Conservation (phyloP, 1,140 invertebrate genomes). For the Aphis gossypii region DNA sequence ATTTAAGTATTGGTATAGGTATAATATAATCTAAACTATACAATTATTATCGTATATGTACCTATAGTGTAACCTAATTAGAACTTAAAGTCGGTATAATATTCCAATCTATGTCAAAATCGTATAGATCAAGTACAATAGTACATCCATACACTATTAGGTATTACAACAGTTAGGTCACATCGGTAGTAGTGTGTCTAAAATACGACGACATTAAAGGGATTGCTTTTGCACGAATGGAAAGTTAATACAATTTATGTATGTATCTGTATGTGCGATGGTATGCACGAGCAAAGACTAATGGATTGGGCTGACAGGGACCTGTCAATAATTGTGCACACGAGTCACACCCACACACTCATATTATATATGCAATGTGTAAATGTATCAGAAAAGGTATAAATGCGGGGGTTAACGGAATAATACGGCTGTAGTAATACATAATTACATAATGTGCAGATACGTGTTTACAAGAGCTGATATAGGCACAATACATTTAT, state of each 20-base stretch:
- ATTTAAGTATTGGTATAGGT: not conserved
- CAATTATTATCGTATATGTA: not conserved
- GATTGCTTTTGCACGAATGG: not conserved
- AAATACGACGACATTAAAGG: not conserved
- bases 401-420: not conserved
- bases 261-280: not conserved
- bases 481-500: not conserved
- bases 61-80: not conserved
- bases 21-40: not conserved
- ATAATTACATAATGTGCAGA: not conserved
- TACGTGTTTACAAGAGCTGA: not conserved
- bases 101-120: not conserved
- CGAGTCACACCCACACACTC: not conserved
- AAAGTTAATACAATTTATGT: slow-evolving; percentile 28
- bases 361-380: not conserved
- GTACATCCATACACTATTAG: not conserved
- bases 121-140: not conserved
- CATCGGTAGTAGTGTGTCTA: not conserved
- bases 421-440: not conserved
- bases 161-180: not conserved
- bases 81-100: not conserved
- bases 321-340: slow-evolving; percentile 40
- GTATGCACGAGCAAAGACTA: slow-evolving; percentile 6
- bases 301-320: slow-evolving; percentile 41
- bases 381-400: not conserved